Evolutionary conservation across 2,113 vertebrate genomes (phyloP).

Genomic region (Neolamprologus kungweensis): DNA sequence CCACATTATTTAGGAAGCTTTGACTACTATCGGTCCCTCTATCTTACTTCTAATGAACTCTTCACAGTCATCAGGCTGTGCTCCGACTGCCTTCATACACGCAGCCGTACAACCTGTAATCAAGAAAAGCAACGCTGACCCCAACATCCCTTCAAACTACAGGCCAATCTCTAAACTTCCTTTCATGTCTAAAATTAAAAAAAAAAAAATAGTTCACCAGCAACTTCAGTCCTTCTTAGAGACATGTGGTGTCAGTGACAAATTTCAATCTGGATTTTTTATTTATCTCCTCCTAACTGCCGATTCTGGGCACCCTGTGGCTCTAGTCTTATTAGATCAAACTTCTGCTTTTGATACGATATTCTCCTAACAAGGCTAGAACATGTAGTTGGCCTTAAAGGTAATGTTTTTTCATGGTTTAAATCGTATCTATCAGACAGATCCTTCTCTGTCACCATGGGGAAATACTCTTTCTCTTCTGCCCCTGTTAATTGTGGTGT

Average conservation of each 20-base stretch:
- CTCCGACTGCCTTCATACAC: neutral
- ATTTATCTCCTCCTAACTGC: neutral
- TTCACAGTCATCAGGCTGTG: neutral
- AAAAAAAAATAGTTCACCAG: neutral
- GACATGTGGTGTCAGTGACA: neutral
- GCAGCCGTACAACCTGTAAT: neutral
- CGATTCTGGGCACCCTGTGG: neutral
- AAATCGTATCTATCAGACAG: neutral
- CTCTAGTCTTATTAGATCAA: neutral
- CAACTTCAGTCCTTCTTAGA: neutral
- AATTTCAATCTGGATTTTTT: no score
- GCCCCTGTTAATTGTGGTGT: neutral
- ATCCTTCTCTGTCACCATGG: neutral
- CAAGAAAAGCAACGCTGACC: neutral
- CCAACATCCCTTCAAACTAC: neutral
- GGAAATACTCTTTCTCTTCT: neutral
- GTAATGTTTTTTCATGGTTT: neutral
- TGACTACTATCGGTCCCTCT: neutral
- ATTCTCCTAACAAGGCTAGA: neutral
- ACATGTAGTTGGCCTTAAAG: neutral
- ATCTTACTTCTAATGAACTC: neutral
- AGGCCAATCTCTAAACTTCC: neutral
- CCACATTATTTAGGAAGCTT: neutral
- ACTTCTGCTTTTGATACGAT: neutral
- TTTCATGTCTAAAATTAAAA: neutral